phyloP scores from a whole-genome alignment of 1,140 invertebrate genomes.

The Aphelenchoides avenae region DNA sequence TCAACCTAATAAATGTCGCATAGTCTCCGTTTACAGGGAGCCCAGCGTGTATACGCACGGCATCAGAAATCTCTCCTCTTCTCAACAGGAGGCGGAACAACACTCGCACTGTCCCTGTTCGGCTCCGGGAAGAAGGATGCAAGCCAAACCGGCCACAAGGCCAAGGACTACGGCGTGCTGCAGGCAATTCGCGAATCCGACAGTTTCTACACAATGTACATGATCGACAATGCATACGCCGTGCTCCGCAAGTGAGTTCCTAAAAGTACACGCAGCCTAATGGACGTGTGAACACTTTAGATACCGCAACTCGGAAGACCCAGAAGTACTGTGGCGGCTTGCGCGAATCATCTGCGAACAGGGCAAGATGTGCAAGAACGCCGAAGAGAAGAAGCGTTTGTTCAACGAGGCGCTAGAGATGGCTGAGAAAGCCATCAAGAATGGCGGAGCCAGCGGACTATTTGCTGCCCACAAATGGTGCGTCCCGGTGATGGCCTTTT shows the following conservation, averaged over 20 bases:
- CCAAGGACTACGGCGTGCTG: background rate
- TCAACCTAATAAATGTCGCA: too few relatives aligned
- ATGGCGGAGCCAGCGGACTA: slow-evolving; percentile 29
- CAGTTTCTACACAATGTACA: slow-evolving; percentile 53
- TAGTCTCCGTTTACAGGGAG: too few relatives aligned
- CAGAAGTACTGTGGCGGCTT: slow-evolving; percentile 50
- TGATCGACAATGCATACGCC: slow-evolving; percentile 56
- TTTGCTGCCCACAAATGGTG: slow-evolving; percentile 58
- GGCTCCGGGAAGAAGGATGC: slow-evolving; percentile 2
- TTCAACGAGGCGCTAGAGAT: slow-evolving; percentile 48
- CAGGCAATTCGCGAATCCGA: slow-evolving; percentile 48
- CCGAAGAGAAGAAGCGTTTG: slow-evolving; percentile 45
- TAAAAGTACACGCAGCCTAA: background rate
- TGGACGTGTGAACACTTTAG: slow-evolving; percentile 17
- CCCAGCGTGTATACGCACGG: too few relatives aligned
- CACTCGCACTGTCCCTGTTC: slow-evolving; percentile 33
- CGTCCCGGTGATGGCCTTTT: slow-evolving; percentile 15
- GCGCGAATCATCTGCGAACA: slow-evolving; percentile 56
- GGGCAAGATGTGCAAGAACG: slow-evolving; percentile 41
- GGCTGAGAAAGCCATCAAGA: slow-evolving; percentile 40
- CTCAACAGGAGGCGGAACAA: slow-evolving; percentile 17
- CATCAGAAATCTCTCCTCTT: too few relatives aligned
- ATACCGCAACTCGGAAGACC: slow-evolving; percentile 34
- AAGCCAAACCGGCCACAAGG: too few relatives aligned
- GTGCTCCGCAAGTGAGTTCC: slow-evolving; percentile 45